Evolutionary conservation across 2,797 vertebrate genomes (phyloP), one percentile per base, ranked within the genome.

Genomic region (Anolis apletophallus): DNA sequence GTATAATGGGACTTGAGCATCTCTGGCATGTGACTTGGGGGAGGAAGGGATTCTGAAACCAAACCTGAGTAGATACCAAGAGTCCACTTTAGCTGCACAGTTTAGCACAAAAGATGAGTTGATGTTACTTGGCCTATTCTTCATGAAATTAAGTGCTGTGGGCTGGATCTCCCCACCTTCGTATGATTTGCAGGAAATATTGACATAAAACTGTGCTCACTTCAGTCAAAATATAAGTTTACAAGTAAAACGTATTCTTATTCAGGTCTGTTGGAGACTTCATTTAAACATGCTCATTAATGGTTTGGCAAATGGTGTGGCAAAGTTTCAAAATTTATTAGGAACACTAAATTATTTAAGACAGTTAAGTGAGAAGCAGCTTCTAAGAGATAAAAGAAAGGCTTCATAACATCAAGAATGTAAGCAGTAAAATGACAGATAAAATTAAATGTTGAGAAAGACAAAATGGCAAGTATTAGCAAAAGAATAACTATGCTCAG

Each of bases 261-360:
- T n/a, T 78, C 74, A 54, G 6, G 77, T 17, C 12, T 29, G 23
- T 75, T 78, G 23, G 64, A 85, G 69, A 57, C 10, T 21, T 34
- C 16, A 78, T 61, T 85, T 78, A 57, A 85, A 40, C 75, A 57
- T 46, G 32, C n/a, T 77, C 32, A 40, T 55, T 77, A 77, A 69
- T 21, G 36, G 83, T 77, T 78, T 78, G 64, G 75, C 74, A 85
- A 55, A 78, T 55, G 75, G 55, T 29, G 74, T 34, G 23, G 34
- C 9, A 14, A 55, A 71, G 61, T 67, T 69, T 71, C 61, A 69
- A 52, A 21, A 85, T 78, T 85, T 78, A 78, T 23, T 67, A 34
- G 69, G 36, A 78, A 69, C 14, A 23, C 83, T 85, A 85, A 85
- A 85, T 85, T 85, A 78, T 85, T 85, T 50, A 85, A 78, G 74